phyloP scores from a whole-genome alignment of 2,797 vertebrate genomes.

The Emys orbicularis region DNA sequence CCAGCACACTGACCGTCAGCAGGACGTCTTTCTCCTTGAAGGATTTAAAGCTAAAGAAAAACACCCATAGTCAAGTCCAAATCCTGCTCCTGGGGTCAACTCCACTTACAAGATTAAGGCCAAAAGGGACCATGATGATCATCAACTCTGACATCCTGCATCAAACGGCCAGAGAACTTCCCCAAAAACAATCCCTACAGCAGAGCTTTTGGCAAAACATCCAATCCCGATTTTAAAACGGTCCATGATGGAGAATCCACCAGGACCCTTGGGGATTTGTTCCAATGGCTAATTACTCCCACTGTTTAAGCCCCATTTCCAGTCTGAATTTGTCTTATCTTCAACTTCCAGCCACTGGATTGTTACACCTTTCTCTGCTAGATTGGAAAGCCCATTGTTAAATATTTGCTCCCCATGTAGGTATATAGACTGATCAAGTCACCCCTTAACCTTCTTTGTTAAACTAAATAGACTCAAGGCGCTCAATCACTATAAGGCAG shows the following conservation, averaged over 20 bases:
- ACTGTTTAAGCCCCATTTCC: background rate
- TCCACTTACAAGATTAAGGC: background rate
- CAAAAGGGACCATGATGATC: background rate
- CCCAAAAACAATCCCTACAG: background rate
- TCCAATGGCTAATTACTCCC: background rate
- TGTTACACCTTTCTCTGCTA: background rate
- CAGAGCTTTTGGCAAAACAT: background rate
- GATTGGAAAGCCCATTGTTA: background rate
- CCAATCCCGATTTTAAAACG: background rate
- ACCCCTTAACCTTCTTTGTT: background rate
- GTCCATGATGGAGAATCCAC: background rate
- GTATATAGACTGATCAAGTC: background rate
- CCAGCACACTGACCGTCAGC: background rate
- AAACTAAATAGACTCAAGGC: background rate
- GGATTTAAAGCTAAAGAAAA: constrained; percentile 8
- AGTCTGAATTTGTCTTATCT: background rate
- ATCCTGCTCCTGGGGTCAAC: background rate
- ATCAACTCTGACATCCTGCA: background rate
- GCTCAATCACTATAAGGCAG: background rate
- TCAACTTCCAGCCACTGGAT: background rate
- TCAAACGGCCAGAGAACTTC: background rate
- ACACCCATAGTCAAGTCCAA: background rate
- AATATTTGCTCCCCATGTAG: background rate
- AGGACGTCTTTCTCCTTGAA: background rate
- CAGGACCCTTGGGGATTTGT: background rate